Conservation (phyloP, 92 coral and sea anemone genomes). For the Actinernus sp. region DNA sequence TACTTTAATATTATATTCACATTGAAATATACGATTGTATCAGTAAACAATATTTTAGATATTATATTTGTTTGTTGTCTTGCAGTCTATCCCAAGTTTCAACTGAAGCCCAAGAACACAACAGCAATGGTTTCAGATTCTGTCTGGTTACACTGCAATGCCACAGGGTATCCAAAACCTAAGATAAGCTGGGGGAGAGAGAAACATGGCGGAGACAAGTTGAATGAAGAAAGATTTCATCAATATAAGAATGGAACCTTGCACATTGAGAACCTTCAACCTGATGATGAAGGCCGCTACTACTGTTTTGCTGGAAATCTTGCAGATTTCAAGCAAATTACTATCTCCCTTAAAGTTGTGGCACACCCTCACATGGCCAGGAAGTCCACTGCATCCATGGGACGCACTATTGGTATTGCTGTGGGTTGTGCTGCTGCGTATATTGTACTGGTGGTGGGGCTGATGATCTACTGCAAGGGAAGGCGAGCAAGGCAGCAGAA, state of each 20-base stretch:
- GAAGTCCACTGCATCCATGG: slow-evolving; percentile 65
- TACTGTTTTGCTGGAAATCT: slow-evolving; percentile 80
- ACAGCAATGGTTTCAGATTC: slow-evolving; percentile 59
- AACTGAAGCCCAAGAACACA: slow-evolving; percentile 73
- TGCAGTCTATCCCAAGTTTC: slow-evolving; percentile 74
- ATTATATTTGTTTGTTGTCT: no score
- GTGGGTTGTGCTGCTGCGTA: slow-evolving; percentile 99
- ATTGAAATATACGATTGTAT: no score
- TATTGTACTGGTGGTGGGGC: slow-evolving; percentile 93
- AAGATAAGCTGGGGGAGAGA: slow-evolving; percentile 83
- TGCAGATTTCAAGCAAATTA: slow-evolving; percentile 55
- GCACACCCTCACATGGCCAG: background rate
- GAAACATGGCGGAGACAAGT: slow-evolving; percentile 60
- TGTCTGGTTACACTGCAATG: slow-evolving; percentile 84
- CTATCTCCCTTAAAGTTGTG: slow-evolving; percentile 44
- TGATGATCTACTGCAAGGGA: slow-evolving; percentile 97
- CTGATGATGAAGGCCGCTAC: slow-evolving; percentile 64
- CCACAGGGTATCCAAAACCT: slow-evolving; percentile 84
- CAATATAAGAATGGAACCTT: slow-evolving; percentile 69
- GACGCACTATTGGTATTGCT: slow-evolving; percentile 93
- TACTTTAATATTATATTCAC: no score
- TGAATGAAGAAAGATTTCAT: slow-evolving; percentile 42
- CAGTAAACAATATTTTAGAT: no score
- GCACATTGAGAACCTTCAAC: slow-evolving; percentile 47
- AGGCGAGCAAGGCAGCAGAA: slow-evolving; percentile 89